Percentiles rank a stretch among this genome's conserved stretches.
Conservation (phyloP, 2,113 vertebrate species). For the Microtus richardsoni region DNA sequence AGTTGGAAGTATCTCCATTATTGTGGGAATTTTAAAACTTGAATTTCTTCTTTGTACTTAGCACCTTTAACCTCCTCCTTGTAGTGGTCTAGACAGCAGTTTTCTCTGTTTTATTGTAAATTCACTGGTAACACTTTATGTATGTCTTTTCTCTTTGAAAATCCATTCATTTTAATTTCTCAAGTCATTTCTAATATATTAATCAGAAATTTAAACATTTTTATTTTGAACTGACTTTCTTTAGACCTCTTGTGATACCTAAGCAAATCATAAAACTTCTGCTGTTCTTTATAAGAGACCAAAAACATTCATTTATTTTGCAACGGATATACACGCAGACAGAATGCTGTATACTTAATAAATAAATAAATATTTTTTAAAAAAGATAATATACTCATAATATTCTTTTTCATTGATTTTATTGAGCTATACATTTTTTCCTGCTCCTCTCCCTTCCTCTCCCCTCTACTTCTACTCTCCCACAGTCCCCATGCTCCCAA, state of each 20-base stretch:
- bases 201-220: slow-evolving; percentile 33
- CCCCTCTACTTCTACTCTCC: too few relatives aligned
- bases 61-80: not conserved
- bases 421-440: too few relatives aligned
- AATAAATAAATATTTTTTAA: too few relatives aligned
- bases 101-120: slow-evolving; percentile 52
- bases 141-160: slow-evolving; percentile 19
- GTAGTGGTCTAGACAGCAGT: not conserved
- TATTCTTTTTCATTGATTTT: not conserved
- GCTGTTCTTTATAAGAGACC: not conserved
- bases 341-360: too few relatives aligned
- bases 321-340: not conserved
- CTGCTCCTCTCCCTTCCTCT: too few relatives aligned
- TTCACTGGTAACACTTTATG: slow-evolving; percentile 22
- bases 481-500: too few relatives aligned
- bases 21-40: slow-evolving; percentile 19
- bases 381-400: not conserved
- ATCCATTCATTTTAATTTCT: slow-evolving; percentile 9
- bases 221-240: not conserved
- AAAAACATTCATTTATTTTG: slow-evolving; percentile 38
- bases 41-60: slow-evolving; percentile 33
- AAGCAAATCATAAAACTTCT: not conserved
- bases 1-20: slow-evolving; percentile 23
- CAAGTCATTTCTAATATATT: slow-evolving; percentile 10
- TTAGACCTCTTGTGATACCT: slow-evolving; percentile 28